Evolutionary conservation across 1,140 invertebrate genomes (phyloP).

Genomic region (Orchesella cincta): DNA sequence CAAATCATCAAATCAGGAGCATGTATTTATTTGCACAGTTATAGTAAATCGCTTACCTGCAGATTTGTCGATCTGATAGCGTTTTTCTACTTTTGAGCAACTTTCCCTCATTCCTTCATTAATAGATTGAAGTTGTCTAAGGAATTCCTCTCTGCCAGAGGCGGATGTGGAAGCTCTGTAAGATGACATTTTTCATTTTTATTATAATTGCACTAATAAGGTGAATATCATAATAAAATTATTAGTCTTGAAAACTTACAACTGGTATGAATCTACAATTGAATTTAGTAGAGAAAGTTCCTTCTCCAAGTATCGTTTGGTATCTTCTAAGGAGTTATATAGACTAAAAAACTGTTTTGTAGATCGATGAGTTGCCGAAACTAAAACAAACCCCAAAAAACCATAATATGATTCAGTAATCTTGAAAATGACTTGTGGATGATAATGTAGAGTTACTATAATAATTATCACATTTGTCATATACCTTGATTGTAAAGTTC

Average conservation of each 20-base stretch:
- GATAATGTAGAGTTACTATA: conserved; percentile 23
- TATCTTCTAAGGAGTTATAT: conserved; percentile 94
- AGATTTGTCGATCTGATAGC: conserved; percentile 41
- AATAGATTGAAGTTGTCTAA: conserved; percentile 38
- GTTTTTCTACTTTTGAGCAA: conserved; percentile 47
- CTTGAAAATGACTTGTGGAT: neutral
- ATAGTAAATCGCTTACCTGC: conserved; percentile 33
- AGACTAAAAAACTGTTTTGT: conserved; percentile 96
- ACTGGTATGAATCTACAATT: conserved; percentile 87
- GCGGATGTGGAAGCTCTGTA: conserved; percentile 33
- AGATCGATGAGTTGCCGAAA: conserved; percentile 90
- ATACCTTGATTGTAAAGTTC: conserved; percentile 94
- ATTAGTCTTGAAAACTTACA: conserved; percentile 65
- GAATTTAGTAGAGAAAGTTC: conserved; percentile 90
- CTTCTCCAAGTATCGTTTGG: conserved; percentile 85
- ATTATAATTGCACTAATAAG: neutral
- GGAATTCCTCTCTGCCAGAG: conserved; percentile 46
- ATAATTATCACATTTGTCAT: conserved; percentile 18
- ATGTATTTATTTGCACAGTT: too few relatives aligned
- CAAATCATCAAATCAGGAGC: neutral
- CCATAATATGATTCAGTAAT: conserved; percentile 39
- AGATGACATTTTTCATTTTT: neutral
- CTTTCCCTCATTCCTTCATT: conserved; percentile 48
- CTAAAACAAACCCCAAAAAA: conserved; percentile 61
- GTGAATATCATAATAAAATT: neutral